A percentile compares a stretch with the other conserved stretches of the same genome.
Evolutionary conservation across 2,797 vertebrate genomes (phyloP).

Genomic region (Myotis pilosus): DNA sequence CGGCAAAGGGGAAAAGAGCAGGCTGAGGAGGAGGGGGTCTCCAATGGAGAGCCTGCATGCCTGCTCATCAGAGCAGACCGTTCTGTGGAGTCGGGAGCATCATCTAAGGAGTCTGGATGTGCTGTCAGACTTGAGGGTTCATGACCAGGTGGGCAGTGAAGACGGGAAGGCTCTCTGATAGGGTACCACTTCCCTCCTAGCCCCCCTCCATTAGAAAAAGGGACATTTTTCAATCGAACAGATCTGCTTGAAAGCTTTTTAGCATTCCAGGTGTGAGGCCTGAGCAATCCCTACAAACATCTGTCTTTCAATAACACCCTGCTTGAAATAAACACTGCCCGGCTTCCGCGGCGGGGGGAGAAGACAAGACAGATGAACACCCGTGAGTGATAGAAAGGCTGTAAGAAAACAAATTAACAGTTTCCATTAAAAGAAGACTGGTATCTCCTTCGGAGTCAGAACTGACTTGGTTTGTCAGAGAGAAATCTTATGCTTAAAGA

Average conservation of each 20-base stretch:
- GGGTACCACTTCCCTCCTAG: not conserved
- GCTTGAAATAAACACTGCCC: slow-evolving; percentile 68
- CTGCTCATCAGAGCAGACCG: not conserved
- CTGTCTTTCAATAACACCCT: slow-evolving; percentile 56
- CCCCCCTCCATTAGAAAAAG: not conserved
- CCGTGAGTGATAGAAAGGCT: slow-evolving; percentile 38
- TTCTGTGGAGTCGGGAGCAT: not conserved
- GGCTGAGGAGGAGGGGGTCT: not conserved
- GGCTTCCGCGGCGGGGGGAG: not conserved
- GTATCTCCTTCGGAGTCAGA: slow-evolving; percentile 39
- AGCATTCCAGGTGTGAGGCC: slow-evolving; percentile 69
- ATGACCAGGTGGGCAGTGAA: accelerated
- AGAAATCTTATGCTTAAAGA: not conserved
- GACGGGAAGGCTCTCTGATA: not conserved
- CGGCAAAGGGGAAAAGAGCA: not conserved
- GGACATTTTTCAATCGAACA: not conserved
- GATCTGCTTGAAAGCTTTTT: slow-evolving; percentile 60
- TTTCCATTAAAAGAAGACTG: slow-evolving; percentile 57
- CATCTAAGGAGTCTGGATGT: not conserved
- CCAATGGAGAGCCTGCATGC: accelerated
- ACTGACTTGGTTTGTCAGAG: slow-evolving; percentile 20
- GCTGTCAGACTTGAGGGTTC: not conserved
- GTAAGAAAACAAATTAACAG: slow-evolving; percentile 3
- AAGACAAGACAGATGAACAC: slow-evolving; percentile 63
- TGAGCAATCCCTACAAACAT: not conserved